Base-by-base conservation (phyloP, 1,140 invertebrate species). In the Philopotamus ludificatus region DNA sequence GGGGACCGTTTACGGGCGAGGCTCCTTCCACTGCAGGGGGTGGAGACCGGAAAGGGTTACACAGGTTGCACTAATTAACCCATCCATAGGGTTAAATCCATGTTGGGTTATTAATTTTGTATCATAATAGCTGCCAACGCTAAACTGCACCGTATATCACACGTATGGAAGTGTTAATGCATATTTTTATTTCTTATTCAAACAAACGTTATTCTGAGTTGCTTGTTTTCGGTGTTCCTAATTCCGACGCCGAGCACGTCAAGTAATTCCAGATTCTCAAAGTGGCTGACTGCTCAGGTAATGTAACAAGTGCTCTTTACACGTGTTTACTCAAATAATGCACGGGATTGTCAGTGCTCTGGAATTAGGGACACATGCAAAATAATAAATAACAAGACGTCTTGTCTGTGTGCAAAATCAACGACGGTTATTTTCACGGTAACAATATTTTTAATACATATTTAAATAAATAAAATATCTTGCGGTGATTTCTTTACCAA, bases 11-110 rank as follows among this genome's bases (percentile, higher is more conserved):
- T 47, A 47, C 44, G 18, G 44, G 44, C 18, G 44, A 8, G 44
- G 8, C 18, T 12, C 28, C 8, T 47, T 47, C 18, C 4, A 8
- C 8, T 9, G 18, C 4, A 20, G 44, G 44, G 44, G 44, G 18
- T 34, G 7, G 9, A 15, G 18, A 10, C 7, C 10, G 3, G 57
- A 16, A 41, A 41, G 21, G 34, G 26, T 41, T 15, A 60, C 57
- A 60, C 41, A 60, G 57, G 57, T 60, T 39, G 42, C 8, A 34
- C 26, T 47, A 60, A 60, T 60, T 60, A 60, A 60, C 57, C 57
- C 42, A 34, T 60, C 44, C 55, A 58, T 58, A 25, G 55, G n/a
- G 55, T 26, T 58, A 47, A 8, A 47, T 16, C 44, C 44, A 47
- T 20, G 28, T 57, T 34, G 28, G 53, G n/a, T 60, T 60, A 60